These are phyloP conservation scores for Tinea semifulvella DNA, from an alignment of 2,888 invertebrate genomes.

Conservation along the genomic window DNA sequence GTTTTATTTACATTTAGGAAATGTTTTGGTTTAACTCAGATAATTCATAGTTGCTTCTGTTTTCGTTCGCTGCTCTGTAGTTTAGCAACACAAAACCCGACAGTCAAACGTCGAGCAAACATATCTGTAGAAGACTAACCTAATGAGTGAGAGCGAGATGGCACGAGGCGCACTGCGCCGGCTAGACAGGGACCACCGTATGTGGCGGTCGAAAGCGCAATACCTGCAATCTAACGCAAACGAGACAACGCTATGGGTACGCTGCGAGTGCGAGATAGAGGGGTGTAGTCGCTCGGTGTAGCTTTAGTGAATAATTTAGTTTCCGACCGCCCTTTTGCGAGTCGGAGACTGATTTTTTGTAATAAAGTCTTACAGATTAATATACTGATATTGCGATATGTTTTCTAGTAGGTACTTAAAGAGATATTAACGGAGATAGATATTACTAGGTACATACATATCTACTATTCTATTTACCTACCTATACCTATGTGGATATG, in stretches of 20 bases:
- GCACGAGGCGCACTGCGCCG: slow-evolving; percentile 22
- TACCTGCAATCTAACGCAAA: slow-evolving; percentile 33
- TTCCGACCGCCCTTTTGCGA: slow-evolving; percentile 51
- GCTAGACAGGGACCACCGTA: slow-evolving; percentile 36
- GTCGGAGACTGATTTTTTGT: neutral
- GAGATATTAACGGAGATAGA: no score
- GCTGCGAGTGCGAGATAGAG: slow-evolving; percentile 27
- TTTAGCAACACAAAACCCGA: slow-evolving; percentile 38
- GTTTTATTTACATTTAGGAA: neutral
- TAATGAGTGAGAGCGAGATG: slow-evolving; percentile 56
- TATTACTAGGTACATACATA: no score
- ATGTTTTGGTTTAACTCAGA: neutral
- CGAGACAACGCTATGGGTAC: slow-evolving; percentile 27
- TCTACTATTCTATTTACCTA: no score
- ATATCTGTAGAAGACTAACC: slow-evolving; percentile 51
- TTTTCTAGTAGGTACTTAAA: no score
- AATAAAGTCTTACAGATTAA: no score
- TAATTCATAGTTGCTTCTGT: no score
- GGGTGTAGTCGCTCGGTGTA: slow-evolving; percentile 45
- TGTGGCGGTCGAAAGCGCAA: slow-evolving; percentile 62
- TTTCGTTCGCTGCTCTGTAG: neutral
- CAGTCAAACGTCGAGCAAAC: slow-evolving; percentile 61
- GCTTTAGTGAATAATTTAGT: slow-evolving; percentile 55
- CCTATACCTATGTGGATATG: no score
- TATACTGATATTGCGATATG: no score